Percentiles rank a stretch among this genome's conserved stretches.
Evolutionary conservation across 2,888 invertebrate species (phyloP).

Genomic region (Sphecodes monilicornis): DNA sequence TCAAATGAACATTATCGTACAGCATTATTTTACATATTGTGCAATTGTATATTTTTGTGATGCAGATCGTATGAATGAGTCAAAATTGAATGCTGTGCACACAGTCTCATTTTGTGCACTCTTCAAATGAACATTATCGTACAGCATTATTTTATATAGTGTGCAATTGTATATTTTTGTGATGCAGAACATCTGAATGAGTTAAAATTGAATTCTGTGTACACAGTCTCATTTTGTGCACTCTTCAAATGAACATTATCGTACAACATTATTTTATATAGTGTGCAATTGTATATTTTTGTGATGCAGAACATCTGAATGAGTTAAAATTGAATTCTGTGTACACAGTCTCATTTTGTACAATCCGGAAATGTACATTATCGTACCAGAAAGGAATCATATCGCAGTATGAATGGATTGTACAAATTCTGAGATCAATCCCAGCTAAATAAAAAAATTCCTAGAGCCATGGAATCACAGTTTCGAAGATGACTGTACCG

Average conservation of each 20-base stretch:
- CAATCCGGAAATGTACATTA: not conserved
- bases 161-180: not conserved
- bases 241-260: not conserved
- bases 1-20: too few relatives aligned
- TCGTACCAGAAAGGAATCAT: not conserved
- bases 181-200: rapidly evolving
- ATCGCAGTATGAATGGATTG: not conserved
- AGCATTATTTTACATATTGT: too few relatives aligned
- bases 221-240: not conserved
- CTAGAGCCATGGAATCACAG: not conserved
- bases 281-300: not conserved
- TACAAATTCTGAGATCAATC: not conserved
- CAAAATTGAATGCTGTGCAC: too few relatives aligned
- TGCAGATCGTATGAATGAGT: too few relatives aligned
- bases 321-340: not conserved
- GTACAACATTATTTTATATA: too few relatives aligned
- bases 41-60: too few relatives aligned
- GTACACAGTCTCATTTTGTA: too few relatives aligned
- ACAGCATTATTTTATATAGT: too few relatives aligned
- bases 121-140: too few relatives aligned
- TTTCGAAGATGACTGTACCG: slow-evolving; percentile 18
- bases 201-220: not conserved
- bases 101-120: too few relatives aligned
- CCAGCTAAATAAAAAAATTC: not conserved
- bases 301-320: rapidly evolving